phyloP scores from a whole-genome alignment of 2,113 vertebrate genomes.

The Misgurnus anguillicaudatus region DNA sequence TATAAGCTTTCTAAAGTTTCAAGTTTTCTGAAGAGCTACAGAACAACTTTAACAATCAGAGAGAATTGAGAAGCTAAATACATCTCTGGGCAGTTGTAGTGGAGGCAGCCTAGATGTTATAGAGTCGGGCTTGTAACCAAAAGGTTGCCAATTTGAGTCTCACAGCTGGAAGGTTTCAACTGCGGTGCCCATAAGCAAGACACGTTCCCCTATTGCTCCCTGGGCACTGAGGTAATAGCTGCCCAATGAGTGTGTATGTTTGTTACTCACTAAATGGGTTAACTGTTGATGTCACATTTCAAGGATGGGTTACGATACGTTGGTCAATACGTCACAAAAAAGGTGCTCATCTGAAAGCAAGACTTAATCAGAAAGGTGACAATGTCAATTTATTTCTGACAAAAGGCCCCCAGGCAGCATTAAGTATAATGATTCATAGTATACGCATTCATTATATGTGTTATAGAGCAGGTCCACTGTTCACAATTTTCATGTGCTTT shows the following conservation, averaged over 20 bases:
- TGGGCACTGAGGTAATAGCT: too few species aligned
- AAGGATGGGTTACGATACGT: too few species aligned
- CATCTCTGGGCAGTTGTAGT: neutral
- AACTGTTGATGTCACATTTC: too few species aligned
- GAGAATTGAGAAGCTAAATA: constrained; percentile 34
- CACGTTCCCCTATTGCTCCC: too few species aligned
- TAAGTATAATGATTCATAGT: neutral
- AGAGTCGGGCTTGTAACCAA: too few species aligned
- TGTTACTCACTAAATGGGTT: too few species aligned
- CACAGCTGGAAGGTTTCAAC: too few species aligned
- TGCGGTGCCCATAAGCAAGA: too few species aligned
- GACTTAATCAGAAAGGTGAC: constrained; percentile 37
- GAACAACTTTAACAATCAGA: constrained; percentile 58
- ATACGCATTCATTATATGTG: neutral
- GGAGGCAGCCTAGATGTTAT: too few species aligned
- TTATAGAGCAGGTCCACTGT: constrained; percentile 5
- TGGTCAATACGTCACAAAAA: too few species aligned
- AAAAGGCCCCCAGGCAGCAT: neutral
- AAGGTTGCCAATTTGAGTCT: too few species aligned
- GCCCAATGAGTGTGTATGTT: too few species aligned
- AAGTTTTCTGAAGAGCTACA: constrained; percentile 45
- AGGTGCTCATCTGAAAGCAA: constrained; percentile 11
- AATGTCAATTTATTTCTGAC: constrained; percentile 27
- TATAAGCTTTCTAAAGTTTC: constrained; percentile 46
- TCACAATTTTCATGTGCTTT: neutral